These are phyloP conservation scores for Drosophila monieri DNA, from an alignment of 2,888 invertebrate genomes.

Conservation along the genomic window DNA sequence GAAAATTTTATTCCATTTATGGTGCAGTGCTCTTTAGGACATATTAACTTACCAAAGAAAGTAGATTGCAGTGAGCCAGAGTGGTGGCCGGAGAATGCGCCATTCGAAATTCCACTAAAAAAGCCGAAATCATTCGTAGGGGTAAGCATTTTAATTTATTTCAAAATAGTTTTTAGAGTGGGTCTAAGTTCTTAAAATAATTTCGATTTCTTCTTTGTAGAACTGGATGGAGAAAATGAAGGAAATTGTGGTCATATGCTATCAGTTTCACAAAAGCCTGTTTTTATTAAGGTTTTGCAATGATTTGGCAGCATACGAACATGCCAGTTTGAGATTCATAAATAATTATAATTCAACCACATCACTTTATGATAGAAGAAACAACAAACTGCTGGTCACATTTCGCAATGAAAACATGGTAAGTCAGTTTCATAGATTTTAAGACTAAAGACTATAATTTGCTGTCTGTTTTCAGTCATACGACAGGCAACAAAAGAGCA, in stretches of 20 bases:
- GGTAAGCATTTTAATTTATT: conserved; percentile 78
- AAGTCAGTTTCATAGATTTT: neutral
- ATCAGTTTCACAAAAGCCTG: conserved; percentile 89
- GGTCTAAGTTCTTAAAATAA: neutral
- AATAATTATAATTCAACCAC: conserved; percentile 90
- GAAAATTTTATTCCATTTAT: conserved; percentile 90
- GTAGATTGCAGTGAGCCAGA: conserved; percentile 86
- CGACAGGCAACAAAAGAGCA: conserved; percentile 82
- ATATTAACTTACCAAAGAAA: conserved; percentile 84
- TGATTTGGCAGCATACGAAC: conserved; percentile 88
- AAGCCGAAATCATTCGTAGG: conserved; percentile 85
- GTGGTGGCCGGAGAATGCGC: conserved; percentile 89
- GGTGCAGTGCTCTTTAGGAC: conserved; percentile 90
- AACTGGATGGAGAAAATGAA: conserved; percentile 88
- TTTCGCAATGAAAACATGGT: conserved; percentile 91
- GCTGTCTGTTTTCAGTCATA: conserved; percentile 78
- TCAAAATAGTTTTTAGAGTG: neutral
- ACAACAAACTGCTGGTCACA: conserved; percentile 88
- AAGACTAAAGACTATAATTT: neutral
- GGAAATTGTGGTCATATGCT: conserved; percentile 88
- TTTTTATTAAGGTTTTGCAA: conserved; percentile 89
- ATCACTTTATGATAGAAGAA: conserved; percentile 88
- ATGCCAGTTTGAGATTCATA: conserved; percentile 87
- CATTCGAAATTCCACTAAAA: conserved; percentile 87
- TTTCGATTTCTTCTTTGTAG: conserved; percentile 53